These are phyloP conservation scores for Epsilonema sp. DNA, from an alignment of 2,888 invertebrate species.

Conservation along the genomic window DNA sequence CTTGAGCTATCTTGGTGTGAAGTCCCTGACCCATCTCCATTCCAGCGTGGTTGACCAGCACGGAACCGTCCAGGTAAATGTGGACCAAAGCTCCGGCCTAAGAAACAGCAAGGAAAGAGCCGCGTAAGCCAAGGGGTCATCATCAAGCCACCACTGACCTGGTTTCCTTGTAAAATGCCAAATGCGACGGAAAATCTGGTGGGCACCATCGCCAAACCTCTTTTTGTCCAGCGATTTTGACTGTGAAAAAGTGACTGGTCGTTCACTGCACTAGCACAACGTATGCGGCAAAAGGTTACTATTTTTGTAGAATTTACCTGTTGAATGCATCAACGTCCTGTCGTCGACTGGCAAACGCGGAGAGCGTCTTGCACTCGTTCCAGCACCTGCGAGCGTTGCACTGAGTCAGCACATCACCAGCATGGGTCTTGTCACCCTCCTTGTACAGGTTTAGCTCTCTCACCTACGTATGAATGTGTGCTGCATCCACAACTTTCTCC, in stretches of 20 bases:
- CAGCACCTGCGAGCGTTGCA: slow-evolving; percentile 40
- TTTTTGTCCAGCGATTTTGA: slow-evolving; percentile 16
- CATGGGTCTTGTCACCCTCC: slow-evolving; percentile 56
- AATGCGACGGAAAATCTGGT: slow-evolving; percentile 29
- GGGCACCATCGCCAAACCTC: slow-evolving; percentile 21
- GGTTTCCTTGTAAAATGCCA: slow-evolving; percentile 24
- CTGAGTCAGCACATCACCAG: slow-evolving; percentile 48
- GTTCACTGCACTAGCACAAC: too few relatives aligned
- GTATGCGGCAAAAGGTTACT: too few relatives aligned
- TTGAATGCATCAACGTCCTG: slow-evolving; percentile 27
- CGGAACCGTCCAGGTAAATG: slow-evolving; percentile 56
- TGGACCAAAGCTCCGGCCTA: slow-evolving; percentile 60
- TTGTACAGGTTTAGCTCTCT: slow-evolving; percentile 52
- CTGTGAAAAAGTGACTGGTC: too few relatives aligned
- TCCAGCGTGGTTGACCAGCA: slow-evolving; percentile 62
- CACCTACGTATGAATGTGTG: too few relatives aligned
- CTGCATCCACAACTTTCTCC: too few relatives aligned
- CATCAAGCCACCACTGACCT: too few relatives aligned
- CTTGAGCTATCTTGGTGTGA: slow-evolving; percentile 82
- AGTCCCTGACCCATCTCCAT: slow-evolving; percentile 93
- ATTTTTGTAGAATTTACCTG: slow-evolving; percentile 22
- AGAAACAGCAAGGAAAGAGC: neutral
- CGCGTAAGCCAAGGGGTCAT: neutral
- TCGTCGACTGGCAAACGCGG: slow-evolving; percentile 20
- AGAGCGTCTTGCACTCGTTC: slow-evolving; percentile 26